Base-by-base conservation (phyloP, 2,888 invertebrate species). In the Schizotus pectinicornis region DNA sequence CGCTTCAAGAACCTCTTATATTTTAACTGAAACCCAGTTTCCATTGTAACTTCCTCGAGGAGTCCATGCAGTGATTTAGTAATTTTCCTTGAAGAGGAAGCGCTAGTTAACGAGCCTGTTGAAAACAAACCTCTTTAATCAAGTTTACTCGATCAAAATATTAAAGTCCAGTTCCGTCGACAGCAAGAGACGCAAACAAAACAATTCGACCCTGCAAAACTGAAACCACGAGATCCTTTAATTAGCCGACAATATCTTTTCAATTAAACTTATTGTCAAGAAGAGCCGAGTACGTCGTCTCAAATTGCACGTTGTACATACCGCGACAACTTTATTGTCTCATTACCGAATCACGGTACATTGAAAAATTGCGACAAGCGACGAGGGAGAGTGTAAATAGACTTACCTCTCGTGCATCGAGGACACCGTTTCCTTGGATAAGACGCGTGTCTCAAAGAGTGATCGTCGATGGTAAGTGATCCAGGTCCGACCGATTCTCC, bases 401-500 rank as follows among this genome's bases (percentile, higher is more conserved):
- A 49, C 54, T 58, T 38, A 58, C 54, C 53, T 47, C 58, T 53
- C 9, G 58, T 53, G 38, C 58, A 58, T 52, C 73, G 72, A 39
- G 69, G 70, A 64, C 79, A 79, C 49, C 78, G 69, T 63, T 78
- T 79, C 62, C 79, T 76, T 6, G 79, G 78, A 63, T 75, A 79
- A 6, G 78, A 77, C 42, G 74, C 77, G 63, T 79, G 79, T 48
- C 78, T 68, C 52, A 79, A 61, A 6, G 77, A 75, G 61, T 79
- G 79, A 45, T 79, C 78, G 49, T 79, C 78, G 11, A 77, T 67
- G 9, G 66, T 65, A 0, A 69, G 56, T 2, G 65, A 63, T 32
- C 61, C 63, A 8, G 63, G 64, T 30, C 64, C 67, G n/a, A 60
- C 46, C 33, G 66, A 22, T 12, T 57, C 62, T 1, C 72, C 72